Conservation (phyloP, 1,140 invertebrate genomes). For the Lepidurus arcticus region DNA sequence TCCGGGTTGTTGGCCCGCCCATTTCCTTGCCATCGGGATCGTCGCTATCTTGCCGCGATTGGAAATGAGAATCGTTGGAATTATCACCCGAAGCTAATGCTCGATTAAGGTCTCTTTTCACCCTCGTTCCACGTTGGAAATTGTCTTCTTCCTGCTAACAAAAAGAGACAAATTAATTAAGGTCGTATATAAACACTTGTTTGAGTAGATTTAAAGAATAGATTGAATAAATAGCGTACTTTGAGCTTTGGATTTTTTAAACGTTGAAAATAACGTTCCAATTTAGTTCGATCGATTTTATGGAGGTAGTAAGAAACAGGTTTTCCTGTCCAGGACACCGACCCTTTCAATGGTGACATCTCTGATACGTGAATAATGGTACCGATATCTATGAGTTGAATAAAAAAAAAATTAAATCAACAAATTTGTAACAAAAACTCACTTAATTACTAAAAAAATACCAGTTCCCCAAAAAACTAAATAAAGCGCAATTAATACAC, state of each 20-base stretch:
- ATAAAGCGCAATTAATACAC: background rate
- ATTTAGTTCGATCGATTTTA: constrained; percentile 89
- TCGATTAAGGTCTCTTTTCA: constrained; percentile 40
- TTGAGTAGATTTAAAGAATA: background rate
- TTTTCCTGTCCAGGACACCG: constrained; percentile 97
- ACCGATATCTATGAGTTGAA: constrained; percentile 72
- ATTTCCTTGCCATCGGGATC: constrained; percentile 39
- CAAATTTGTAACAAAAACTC: background rate
- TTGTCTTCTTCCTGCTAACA: constrained; percentile 33
- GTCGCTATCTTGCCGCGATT: constrained; percentile 33
- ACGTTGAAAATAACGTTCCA: constrained; percentile 92
- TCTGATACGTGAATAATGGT: constrained; percentile 98
- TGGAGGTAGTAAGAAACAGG: constrained; percentile 97
- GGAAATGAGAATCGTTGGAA: constrained; percentile 42
- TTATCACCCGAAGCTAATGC: constrained; percentile 40
- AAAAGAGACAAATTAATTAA: background rate
- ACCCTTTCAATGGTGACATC: constrained; percentile 87
- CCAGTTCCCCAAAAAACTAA: constrained; percentile 22
- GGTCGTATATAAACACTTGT: background rate
- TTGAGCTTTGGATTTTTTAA: constrained; percentile 76
- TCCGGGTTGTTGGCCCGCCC: constrained; percentile 60
- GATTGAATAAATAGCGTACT: constrained; percentile 48
- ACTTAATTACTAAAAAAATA: constrained; percentile 29
- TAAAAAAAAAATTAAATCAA: background rate
- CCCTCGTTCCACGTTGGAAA: constrained; percentile 40